phyloP scores from a whole-genome alignment of 2,888 invertebrate species.

The Cephus rjabovi region DNA sequence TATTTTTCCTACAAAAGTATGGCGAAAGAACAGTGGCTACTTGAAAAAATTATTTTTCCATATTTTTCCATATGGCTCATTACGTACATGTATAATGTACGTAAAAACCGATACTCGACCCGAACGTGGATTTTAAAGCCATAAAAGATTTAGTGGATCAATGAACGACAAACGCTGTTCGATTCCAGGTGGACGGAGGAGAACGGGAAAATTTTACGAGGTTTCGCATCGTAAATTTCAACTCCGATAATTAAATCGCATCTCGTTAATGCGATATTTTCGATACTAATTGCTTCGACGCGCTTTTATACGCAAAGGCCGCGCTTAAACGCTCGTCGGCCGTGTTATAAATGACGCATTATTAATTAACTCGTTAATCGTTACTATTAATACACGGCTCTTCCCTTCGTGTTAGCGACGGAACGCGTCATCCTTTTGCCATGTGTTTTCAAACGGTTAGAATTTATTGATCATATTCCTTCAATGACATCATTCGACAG shows the following conservation, averaged over 20 bases:
- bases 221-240: neutral
- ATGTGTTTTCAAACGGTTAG: neutral
- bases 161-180: neutral
- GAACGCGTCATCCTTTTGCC: neutral
- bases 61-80: neutral
- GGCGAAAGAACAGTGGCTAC: neutral
- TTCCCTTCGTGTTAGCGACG: neutral
- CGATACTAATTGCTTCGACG: neutral
- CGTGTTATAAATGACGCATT: neutral
- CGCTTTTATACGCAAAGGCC: neutral
- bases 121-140: neutral
- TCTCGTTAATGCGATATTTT: neutral
- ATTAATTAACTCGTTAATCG: neutral
- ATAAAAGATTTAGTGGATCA: neutral
- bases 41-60: neutral
- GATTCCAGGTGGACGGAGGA: neutral
- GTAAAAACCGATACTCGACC: neutral
- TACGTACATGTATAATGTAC: neutral
- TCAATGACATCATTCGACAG: neutral
- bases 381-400: neutral
- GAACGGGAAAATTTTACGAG: neutral
- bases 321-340: neutral
- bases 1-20: conserved; percentile 18
- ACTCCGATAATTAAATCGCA: neutral
- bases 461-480: neutral